Percentiles rank a stretch among this genome's conserved stretches.
Conservation (phyloP, 2,888 invertebrate genomes). For the Mylabris sibirica region DNA sequence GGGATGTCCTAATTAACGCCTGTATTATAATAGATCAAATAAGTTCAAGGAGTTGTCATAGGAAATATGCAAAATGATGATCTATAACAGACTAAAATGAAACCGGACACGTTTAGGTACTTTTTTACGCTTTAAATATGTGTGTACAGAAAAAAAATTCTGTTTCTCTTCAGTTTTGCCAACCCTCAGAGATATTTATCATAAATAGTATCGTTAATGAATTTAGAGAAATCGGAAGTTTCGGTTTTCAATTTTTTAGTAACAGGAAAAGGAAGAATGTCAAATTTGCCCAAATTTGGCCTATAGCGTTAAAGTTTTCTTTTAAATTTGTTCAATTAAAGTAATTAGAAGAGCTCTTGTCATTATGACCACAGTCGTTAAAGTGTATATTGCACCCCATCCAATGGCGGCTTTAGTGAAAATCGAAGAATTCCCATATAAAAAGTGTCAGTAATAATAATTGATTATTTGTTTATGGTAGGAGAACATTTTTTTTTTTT, state of each 20-base stretch:
- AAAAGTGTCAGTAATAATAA: too few species aligned
- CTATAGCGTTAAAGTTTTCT: too few species aligned
- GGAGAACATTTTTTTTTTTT: background rate
- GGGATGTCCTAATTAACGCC: conserved; percentile 4
- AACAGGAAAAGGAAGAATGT: background rate
- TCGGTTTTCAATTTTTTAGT: background rate
- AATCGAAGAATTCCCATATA: too few species aligned
- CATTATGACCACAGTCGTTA: too few species aligned
- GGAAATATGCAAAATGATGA: conserved; percentile 9
- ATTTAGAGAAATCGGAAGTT: background rate
- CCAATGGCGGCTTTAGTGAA: too few species aligned
- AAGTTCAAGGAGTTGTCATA: conserved; percentile 2
- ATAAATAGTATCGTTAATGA: background rate
- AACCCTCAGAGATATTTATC: background rate
- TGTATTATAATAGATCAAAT: background rate
- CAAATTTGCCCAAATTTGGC: background rate
- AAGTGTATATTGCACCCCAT: too few species aligned
- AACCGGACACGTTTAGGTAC: background rate
- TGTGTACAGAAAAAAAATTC: background rate
- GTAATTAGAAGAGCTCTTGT: too few species aligned
- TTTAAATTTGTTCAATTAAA: too few species aligned
- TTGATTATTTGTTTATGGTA: background rate
- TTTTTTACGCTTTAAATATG: background rate
- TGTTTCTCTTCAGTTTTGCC: background rate
- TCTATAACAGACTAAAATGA: background rate